These are phyloP conservation scores for Poeciliopsis occidentalis DNA, from an alignment of 2,113 vertebrate species.

Conservation along the genomic window DNA sequence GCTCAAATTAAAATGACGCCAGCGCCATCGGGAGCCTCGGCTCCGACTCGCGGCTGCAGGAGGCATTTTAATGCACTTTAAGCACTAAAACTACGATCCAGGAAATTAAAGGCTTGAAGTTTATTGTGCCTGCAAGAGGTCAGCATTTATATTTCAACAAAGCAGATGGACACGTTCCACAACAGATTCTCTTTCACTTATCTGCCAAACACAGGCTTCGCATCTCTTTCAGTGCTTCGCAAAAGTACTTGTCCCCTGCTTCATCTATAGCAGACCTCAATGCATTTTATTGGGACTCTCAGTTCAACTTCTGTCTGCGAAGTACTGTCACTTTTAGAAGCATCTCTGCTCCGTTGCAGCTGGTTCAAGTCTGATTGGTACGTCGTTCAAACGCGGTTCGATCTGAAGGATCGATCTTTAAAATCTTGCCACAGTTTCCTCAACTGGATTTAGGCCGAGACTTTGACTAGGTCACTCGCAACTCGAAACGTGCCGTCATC, in stretches of 20 bases:
- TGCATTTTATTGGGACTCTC: not conserved
- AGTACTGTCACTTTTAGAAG: too few species aligned
- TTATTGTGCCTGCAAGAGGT: not conserved
- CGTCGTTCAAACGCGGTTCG: not conserved
- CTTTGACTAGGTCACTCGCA: not conserved
- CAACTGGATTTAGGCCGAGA: not conserved
- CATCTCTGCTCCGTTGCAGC: too few species aligned
- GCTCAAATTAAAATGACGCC: not conserved
- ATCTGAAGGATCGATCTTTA: too few species aligned
- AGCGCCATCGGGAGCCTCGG: not conserved
- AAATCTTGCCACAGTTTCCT: too few species aligned
- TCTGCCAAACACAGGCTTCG: too few species aligned
- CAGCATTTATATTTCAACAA: not conserved
- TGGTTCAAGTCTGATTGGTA: not conserved
- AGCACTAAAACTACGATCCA: not conserved
- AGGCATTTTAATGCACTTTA: not conserved
- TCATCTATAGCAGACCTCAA: too few species aligned
- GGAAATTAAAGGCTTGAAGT: not conserved
- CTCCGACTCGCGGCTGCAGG: not conserved
- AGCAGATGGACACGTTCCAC: too few species aligned
- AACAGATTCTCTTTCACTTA: too few species aligned
- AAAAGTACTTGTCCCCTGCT: too few species aligned
- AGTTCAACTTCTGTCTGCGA: not conserved
- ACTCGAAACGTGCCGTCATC: not conserved
- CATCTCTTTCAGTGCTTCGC: too few species aligned